Evolutionary conservation across 2,113 vertebrate species (phyloP).

Genomic region (Eira barbara): DNA sequence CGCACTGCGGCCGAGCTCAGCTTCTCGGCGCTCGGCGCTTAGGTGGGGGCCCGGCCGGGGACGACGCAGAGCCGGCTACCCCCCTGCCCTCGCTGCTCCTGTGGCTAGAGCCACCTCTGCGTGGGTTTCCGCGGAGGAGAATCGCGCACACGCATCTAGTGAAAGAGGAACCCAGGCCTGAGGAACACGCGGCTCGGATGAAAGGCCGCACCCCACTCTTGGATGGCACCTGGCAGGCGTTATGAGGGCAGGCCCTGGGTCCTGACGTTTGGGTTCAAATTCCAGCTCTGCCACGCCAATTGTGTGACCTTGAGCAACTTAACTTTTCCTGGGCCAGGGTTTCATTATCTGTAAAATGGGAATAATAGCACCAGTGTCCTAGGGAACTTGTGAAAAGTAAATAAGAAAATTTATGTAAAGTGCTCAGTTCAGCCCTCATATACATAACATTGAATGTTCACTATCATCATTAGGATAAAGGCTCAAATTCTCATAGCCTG

Average conservation of each 20-base stretch:
- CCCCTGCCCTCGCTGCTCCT: neutral
- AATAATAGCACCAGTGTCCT: neutral
- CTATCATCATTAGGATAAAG: constrained; percentile 16
- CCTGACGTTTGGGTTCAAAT: neutral
- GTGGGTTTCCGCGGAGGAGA: neutral
- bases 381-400: neutral
- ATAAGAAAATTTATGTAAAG: neutral
- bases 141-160: rapidly evolving
- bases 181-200: neutral
- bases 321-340: neutral
- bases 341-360: constrained; percentile 38
- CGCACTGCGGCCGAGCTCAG: neutral
- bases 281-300: neutral
- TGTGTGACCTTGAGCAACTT: neutral
- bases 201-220: neutral
- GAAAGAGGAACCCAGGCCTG: neutral
- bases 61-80: neutral
- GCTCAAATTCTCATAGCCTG: neutral
- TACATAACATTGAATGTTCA: neutral
- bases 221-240: neutral
- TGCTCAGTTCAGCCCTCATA: neutral
- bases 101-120: neutral
- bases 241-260: neutral
- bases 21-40: neutral
- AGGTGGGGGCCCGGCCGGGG: neutral